These are phyloP conservation scores for Nerophis ophidion DNA, from an alignment of 2,113 vertebrate species.

Conservation along the genomic window DNA sequence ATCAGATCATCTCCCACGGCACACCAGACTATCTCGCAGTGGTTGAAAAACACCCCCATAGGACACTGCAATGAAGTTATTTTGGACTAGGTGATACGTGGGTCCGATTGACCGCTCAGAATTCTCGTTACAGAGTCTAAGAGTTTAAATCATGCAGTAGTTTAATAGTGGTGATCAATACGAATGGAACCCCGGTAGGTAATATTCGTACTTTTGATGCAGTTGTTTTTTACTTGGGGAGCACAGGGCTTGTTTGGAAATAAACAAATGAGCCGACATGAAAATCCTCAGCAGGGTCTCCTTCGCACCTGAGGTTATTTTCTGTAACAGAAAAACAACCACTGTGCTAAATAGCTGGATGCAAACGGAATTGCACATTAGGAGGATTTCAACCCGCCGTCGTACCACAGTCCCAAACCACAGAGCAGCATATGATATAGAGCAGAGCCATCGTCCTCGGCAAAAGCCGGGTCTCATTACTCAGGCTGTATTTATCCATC, in stretches of 20 bases:
- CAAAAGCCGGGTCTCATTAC: conserved; percentile 59
- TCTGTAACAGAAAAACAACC: conserved; percentile 24
- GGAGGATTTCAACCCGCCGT: conserved; percentile 27
- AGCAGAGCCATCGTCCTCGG: conserved; percentile 61
- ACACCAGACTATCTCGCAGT: too few relatives aligned
- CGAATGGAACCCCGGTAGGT: neutral
- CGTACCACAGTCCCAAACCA: conserved; percentile 23
- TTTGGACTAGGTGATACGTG: too few relatives aligned
- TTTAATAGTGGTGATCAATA: neutral
- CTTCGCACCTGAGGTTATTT: conserved; percentile 35
- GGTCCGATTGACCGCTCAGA: too few relatives aligned
- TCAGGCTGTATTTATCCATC: conserved; percentile 60
- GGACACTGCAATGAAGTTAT: too few relatives aligned
- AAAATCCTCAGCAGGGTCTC: conserved; percentile 39
- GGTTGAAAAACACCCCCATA: too few relatives aligned
- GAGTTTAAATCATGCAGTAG: neutral
- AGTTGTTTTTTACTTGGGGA: conserved; percentile 18
- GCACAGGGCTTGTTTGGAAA: neutral
- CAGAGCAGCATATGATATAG: conserved; percentile 57
- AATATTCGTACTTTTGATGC: conserved; percentile 11
- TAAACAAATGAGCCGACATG: conserved; percentile 32
- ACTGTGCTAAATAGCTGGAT: conserved; percentile 22
- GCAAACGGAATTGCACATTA: conserved; percentile 23
- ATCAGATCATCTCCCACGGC: too few relatives aligned
- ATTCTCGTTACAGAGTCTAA: too few relatives aligned